These are phyloP conservation scores for Rhabdomys dilectus DNA, from an alignment of 2,113 vertebrate genomes.

Conservation along the genomic window DNA sequence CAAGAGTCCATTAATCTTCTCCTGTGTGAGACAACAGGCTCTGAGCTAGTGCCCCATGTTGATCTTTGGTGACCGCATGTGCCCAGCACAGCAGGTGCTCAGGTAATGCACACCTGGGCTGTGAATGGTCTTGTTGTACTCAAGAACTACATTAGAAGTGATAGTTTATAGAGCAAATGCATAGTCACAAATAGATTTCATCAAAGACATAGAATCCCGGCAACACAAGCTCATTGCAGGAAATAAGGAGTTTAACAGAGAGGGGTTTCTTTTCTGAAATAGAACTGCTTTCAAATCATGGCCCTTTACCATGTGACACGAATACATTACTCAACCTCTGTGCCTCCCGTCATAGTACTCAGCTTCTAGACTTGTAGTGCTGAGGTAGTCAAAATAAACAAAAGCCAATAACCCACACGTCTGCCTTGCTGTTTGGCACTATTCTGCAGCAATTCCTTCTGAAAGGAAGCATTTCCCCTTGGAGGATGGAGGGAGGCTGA, in stretches of 20 bases:
- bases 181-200: not conserved
- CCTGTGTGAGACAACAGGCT: not conserved
- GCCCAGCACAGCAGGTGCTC: not conserved
- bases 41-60: not conserved
- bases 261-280: not conserved
- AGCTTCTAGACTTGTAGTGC: not conserved
- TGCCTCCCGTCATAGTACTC: not conserved
- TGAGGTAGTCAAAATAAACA: not conserved
- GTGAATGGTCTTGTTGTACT: not conserved
- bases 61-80: not conserved
- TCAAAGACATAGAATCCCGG: not conserved
- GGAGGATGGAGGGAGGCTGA: not conserved
- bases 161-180: conserved; percentile 7
- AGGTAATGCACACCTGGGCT: not conserved
- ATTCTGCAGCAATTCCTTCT: not conserved
- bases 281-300: not conserved
- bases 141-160: not conserved
- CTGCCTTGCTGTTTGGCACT: not conserved
- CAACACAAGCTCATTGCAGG: not conserved
- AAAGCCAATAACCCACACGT: not conserved
- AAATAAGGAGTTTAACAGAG: not conserved
- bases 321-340: not conserved
- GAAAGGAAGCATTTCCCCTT: not conserved
- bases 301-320: not conserved
- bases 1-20: not conserved